Percentiles rank a stretch among this genome's conserved stretches.
Evolutionary conservation across 2,888 invertebrate species (phyloP).

Genomic region (Metallyticus violacea): DNA sequence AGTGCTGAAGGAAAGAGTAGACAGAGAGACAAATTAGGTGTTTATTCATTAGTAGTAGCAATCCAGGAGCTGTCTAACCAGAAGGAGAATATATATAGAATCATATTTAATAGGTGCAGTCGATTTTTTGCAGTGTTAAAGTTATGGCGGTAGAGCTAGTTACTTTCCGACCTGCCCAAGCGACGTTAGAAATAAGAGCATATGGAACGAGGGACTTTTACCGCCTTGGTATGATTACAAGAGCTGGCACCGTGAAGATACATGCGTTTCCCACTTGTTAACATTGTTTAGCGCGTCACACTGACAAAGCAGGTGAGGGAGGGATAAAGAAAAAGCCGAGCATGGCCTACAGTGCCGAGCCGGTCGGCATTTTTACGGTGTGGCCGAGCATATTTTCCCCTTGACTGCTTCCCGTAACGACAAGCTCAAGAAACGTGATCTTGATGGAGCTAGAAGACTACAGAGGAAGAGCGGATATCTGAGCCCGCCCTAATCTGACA

Average conservation of each 20-base stretch:
- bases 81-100: too few species aligned
- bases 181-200: not conserved
- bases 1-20: too few species aligned
- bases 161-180: not conserved
- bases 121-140: too few species aligned
- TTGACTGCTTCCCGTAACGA: not conserved
- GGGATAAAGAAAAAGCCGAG: too few species aligned
- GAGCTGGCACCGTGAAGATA: not conserved
- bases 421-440: not conserved
- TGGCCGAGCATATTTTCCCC: not conserved
- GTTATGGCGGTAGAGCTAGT: not conserved
- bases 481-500: not conserved
- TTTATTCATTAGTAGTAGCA: too few species aligned
- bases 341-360: too few species aligned
- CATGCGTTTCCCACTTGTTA: not conserved
- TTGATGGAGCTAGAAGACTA: not conserved
- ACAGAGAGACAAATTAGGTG: too few species aligned
- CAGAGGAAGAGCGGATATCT: too few species aligned
- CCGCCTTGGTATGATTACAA: not conserved
- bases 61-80: too few species aligned
- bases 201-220: not conserved
- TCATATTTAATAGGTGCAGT: too few species aligned
- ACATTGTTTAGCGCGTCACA: not conserved
- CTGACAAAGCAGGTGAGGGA: not conserved
- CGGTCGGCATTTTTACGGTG: not conserved